These are phyloP conservation scores for Otus sunia DNA, from an alignment of 2,113 vertebrate genomes.

Conservation along the genomic window DNA sequence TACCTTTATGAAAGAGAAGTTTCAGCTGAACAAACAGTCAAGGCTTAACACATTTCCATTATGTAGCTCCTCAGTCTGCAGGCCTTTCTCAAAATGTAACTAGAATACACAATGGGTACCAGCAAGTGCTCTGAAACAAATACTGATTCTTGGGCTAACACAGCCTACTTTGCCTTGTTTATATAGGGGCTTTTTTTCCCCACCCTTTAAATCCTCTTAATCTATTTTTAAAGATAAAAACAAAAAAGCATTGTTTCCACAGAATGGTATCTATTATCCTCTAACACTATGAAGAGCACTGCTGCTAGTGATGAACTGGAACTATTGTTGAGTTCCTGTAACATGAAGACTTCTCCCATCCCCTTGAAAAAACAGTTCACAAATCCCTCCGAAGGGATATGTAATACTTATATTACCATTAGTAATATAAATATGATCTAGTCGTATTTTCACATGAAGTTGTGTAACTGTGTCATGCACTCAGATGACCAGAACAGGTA, in stretches of 20 bases:
- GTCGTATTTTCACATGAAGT: background rate
- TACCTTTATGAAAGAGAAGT: background rate
- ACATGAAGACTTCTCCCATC: background rate
- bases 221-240: background rate
- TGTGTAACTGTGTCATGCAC: background rate
- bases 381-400: background rate
- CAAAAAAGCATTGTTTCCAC: background rate
- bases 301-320: background rate
- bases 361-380: background rate
- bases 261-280: background rate
- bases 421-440: background rate
- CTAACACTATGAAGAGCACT: background rate
- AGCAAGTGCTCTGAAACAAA: background rate
- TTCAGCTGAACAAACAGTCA: background rate
- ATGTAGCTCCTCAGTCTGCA: background rate
- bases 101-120: background rate
- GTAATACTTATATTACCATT: background rate
- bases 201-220: background rate
- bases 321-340: background rate
- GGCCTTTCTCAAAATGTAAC: background rate
- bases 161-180: background rate
- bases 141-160: background rate
- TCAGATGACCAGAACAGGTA: background rate
- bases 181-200: background rate
- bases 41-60: background rate